Evolutionary conservation across 2,797 vertebrate genomes (phyloP).

Genomic region (Neopelma chrysocephalum): DNA sequence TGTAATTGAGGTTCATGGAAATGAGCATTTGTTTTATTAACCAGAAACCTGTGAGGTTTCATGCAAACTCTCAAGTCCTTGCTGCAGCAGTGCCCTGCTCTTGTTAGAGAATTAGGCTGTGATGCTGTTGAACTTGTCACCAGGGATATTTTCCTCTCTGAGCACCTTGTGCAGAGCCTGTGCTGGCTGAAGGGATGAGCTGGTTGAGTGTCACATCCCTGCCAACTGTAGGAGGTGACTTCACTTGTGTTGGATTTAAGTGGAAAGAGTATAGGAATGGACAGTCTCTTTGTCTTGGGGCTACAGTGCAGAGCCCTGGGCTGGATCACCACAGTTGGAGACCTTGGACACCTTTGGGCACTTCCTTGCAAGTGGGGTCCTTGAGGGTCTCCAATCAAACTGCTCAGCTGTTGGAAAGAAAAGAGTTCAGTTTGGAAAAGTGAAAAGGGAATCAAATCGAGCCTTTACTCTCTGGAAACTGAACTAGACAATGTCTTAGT

Average conservation of each 20-base stretch:
- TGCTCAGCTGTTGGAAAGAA: background rate
- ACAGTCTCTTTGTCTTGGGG: background rate
- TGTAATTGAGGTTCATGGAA: background rate
- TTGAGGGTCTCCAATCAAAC: background rate
- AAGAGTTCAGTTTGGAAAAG: background rate
- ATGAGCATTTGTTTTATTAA: background rate
- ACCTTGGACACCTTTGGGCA: background rate
- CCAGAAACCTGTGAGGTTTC: background rate
- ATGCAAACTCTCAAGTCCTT: background rate
- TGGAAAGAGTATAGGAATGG: background rate
- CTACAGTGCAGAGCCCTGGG: background rate
- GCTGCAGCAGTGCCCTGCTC: background rate
- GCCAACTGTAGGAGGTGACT: background rate
- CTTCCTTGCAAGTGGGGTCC: background rate
- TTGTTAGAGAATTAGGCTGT: background rate
- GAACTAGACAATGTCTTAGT: background rate
- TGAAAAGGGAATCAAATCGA: background rate
- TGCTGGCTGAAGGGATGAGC: background rate
- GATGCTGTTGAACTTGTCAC: background rate
- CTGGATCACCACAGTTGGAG: accelerated
- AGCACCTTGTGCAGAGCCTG: background rate
- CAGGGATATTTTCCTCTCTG: background rate
- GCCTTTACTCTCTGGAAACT: background rate
- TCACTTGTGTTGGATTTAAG: background rate
- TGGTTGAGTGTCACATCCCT: accelerated